phyloP scores from a whole-genome alignment of 2,888 invertebrate genomes.

The Mycogona germanica region DNA sequence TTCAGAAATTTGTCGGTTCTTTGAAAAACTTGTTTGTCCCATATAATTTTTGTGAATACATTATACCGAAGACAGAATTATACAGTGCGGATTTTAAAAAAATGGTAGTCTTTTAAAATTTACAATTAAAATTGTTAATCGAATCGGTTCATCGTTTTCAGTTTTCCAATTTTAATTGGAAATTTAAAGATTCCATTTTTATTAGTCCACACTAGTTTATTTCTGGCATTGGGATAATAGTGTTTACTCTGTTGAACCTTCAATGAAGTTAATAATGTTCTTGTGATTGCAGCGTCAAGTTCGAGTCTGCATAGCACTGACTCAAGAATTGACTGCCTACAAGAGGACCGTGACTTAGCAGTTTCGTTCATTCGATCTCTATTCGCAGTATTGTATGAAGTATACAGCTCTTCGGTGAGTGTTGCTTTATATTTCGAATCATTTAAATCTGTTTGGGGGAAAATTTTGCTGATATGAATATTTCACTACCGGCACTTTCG shows the following conservation, averaged over 20 bases:
- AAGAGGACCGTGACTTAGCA: slow-evolving; percentile 55
- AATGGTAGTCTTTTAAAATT: too few species aligned
- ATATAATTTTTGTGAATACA: too few species aligned
- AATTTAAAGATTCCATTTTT: too few species aligned
- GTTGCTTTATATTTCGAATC: neutral
- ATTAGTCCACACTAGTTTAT: too few species aligned
- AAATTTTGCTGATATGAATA: too few species aligned
- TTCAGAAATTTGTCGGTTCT: neutral
- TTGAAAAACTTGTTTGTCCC: neutral
- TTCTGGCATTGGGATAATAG: too few species aligned
- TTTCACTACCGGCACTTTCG: too few species aligned
- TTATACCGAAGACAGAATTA: too few species aligned
- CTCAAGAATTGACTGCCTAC: slow-evolving; percentile 53
- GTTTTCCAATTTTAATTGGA: too few species aligned
- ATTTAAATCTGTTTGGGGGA: neutral
- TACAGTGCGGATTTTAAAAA: too few species aligned
- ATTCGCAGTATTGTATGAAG: slow-evolving; percentile 91
- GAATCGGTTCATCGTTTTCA: too few species aligned
- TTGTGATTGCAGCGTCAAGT: slow-evolving; percentile 21
- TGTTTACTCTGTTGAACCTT: neutral
- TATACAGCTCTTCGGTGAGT: slow-evolving; percentile 79
- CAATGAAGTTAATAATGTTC: neutral
- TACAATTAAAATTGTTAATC: too few species aligned
- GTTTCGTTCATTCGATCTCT: slow-evolving; percentile 60
- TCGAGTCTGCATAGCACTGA: slow-evolving; percentile 35